Evolutionary conservation across 2,888 invertebrate genomes (phyloP), one percentile per base, ranked within the genome.

Genomic region (Diachrysia chrysitis): DNA sequence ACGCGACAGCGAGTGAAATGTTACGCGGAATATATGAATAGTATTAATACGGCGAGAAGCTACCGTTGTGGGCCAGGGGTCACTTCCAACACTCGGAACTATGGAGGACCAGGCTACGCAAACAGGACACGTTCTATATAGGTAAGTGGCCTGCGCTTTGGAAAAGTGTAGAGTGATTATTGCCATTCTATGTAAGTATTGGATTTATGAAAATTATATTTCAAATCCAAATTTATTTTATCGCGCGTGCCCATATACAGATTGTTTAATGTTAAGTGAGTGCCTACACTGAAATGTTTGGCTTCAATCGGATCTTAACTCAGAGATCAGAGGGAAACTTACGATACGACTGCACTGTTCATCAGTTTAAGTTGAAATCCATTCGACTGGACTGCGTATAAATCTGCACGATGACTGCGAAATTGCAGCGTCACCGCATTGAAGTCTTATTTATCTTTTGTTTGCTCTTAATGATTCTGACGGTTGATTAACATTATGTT

Each of bases 1-100:
- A 42, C 60, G 10, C 12, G 53, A 25, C 54, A n/a, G 42, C n/a
- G 57, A 32, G 56, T 61, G 25, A 59, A 53, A 48, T 25, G 56
- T 60, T 32, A 57, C 55, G 23, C 65, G 19, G 59, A 23, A 35
- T 59, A 14, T 42, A 25, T 71, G 16, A 29, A 23, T 35, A 23
- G n/a, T 19, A 10, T 32, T 32, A 32, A 10, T 32, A 10, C 10
- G 32, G 32, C 32, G 25, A 10, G 29, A 5, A 7, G 32, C 10
- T 32, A 10, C 10, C 10, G 32, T 32, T 10, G 32, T 32, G 32
- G 32, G 32, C 32, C 32, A 32, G 32, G 32, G 32, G 32, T 32
- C 32, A 32, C n/a, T 10, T 32, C 10, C 32, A 10, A 32, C 32
- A 32, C 32, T 10, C 1, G 2, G 32, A 2, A 32, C 32, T 32